These are phyloP conservation scores for Neosilurus mollespiculum DNA, from an alignment of 2,797 vertebrate genomes.

Conservation along the genomic window DNA sequence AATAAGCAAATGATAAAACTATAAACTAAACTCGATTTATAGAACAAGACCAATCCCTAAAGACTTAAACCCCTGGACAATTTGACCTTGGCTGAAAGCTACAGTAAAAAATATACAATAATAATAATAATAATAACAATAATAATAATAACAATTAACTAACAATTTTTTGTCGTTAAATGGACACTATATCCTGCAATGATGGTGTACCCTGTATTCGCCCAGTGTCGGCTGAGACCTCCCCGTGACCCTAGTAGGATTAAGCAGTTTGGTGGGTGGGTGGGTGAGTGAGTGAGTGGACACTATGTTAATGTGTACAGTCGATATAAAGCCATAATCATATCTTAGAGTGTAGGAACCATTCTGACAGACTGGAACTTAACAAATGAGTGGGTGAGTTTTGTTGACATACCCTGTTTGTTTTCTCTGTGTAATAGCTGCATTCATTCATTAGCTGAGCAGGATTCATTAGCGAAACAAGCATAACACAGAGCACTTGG, in stretches of 20 bases:
- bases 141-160: too few species aligned
- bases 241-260: too few species aligned
- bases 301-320: neutral
- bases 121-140: too few species aligned
- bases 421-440: slow-evolving; percentile 3
- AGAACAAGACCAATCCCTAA: neutral
- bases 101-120: too few species aligned
- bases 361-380: neutral
- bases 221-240: too few species aligned
- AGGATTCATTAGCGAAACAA: slow-evolving; percentile 26
- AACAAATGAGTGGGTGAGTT: slow-evolving; percentile 4
- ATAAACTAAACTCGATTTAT: neutral
- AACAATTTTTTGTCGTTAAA: neutral
- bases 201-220: too few species aligned
- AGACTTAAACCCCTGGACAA: neutral
- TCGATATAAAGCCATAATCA: neutral
- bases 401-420: neutral
- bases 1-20: neutral
- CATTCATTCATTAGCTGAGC: slow-evolving; percentile 32
- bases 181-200: neutral
- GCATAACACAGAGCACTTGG: slow-evolving; percentile 11
- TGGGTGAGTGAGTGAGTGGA: neutral
- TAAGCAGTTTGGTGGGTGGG: too few species aligned
- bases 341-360: neutral
- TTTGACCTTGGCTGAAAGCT: neutral